Base-by-base conservation (phyloP, 1,140 invertebrate genomes). In the Cotesia chilonis region DNA sequence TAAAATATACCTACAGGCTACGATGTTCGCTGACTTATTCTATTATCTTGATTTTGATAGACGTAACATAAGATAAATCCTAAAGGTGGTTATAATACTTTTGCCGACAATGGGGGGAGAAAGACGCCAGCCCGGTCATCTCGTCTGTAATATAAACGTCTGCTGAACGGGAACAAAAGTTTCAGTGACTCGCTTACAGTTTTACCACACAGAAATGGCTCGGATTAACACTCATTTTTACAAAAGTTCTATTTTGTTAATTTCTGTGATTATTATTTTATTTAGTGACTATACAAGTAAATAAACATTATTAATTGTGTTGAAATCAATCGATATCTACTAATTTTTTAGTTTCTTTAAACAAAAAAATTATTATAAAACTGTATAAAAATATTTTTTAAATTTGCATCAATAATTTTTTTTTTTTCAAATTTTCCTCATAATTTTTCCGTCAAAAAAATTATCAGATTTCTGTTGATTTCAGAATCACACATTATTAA, bases 171-270 rank as follows among this genome's bases (percentile, higher is more conserved):
- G 71, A 68, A 67, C 64, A 72, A 60, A 68, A 72, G 65, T 72
- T 64, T 72, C 71, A 72, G 71, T 72, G 61, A 41, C 36, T 72
- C 65, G 17, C 55, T 47, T 38, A 38, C 55, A 12, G 38, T 60
- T 72, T 72, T 63, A 51, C 52, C 52, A 63, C 28, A 52, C 54
- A 55, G 54, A 55, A 55, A n/a, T 55, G 54, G 54, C 54, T 20
- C 17, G 54, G 54, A 55, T 20, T 14, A 55, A 55, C 54, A 55
- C n/a, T 6, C 3, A n/a, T n/a, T 14, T 55, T 12, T n/a, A n/a
- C 54, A 55, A 55, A 9, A n/a, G 5, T 55, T 10, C n/a, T 20
- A 55, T 9, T 14, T 14, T 55, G n/a, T 14, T 14, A 55, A 20
- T 55, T 14, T 12, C n/a, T 12, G 54, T 5, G 12, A 55, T 14